Evolutionary conservation across 2,113 vertebrate genomes (phyloP), one percentile per base, ranked within the genome.

Genomic region (Gallinago undulata): DNA sequence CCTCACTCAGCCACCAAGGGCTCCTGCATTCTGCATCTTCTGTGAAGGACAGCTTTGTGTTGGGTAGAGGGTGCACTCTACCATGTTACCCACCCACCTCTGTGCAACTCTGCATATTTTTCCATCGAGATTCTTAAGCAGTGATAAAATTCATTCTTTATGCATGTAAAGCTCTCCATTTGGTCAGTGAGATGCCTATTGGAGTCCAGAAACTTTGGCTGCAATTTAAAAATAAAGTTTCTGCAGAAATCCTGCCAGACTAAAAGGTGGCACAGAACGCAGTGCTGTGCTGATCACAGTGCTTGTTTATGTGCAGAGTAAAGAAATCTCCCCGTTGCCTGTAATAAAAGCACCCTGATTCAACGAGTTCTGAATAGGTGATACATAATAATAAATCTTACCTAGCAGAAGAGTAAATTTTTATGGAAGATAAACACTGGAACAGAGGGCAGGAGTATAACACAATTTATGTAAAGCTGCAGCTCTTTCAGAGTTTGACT

Each of bases 371-470:
- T 95, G 87, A 97, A 80, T 75, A 87, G 83, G 63, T 88, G 83
- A 87, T 94, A 76, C 24, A 82, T 78, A 92, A 63, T 77, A 94
- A 94, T 96, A 90, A 93, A 95, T 97, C 95, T 92, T 92, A 62
- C 21, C 23, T 56, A 84, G 89, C 0, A 1, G 79, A 96, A 90
- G 31, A 87, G 66, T 47, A 94, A 76, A 60, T 79, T 94, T 96
- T 94, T 95, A 94, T 84, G 70, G 87, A 94, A 94, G 74, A 79
- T 93, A 96, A 97, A 87, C 87, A 86, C 55, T 92, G 84, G 57
- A 94, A 89, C 72, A 93, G 83, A 85, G 56, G 55, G 80, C 67
- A 90, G 79, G 76, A 93, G 23, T 77, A 57, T 72, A 96, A 84
- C 47, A 90, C 73, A 68, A 93, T 92, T 95, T 85, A 75, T 90